These are phyloP conservation scores for Aproaerema taeniolella DNA, from an alignment of 2,888 invertebrate genomes.

Conservation along the genomic window DNA sequence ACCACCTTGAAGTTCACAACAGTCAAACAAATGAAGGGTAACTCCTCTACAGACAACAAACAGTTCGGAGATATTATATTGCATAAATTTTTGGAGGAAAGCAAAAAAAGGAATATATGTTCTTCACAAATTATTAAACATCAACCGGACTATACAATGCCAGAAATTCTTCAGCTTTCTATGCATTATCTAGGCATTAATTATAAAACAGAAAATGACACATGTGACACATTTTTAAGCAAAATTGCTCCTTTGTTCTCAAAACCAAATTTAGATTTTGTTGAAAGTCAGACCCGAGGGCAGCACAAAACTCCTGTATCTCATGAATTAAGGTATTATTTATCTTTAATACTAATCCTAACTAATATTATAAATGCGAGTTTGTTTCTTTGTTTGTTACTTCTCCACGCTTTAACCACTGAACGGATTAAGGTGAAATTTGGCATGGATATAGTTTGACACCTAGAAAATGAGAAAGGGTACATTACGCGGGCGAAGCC, in stretches of 20 bases:
- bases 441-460: too few relatives aligned
- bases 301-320: constrained; percentile 10
- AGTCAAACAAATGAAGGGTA: constrained; percentile 20
- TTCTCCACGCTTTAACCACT: too few relatives aligned
- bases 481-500: too few relatives aligned
- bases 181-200: constrained; percentile 13
- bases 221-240: constrained; percentile 19
- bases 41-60: constrained; percentile 22
- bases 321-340: constrained; percentile 19
- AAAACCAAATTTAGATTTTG: constrained; percentile 7
- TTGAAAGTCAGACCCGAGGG: constrained; percentile 1
- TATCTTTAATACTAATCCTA: too few relatives aligned
- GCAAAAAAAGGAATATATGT: constrained; percentile 21
- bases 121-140: constrained; percentile 26
- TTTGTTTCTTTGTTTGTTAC: too few relatives aligned
- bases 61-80: too few relatives aligned
- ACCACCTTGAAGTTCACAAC: constrained; percentile 28
- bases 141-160: constrained; percentile 20
- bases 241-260: too few relatives aligned
- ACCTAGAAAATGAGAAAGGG: too few relatives aligned
- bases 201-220: constrained; percentile 22
- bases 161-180: constrained; percentile 12
- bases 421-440: too few relatives aligned
- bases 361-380: too few relatives aligned
- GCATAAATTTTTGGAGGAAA: constrained; percentile 24